Base-by-base conservation (phyloP, 2,888 invertebrate species). In the Embidobia sp. region DNA sequence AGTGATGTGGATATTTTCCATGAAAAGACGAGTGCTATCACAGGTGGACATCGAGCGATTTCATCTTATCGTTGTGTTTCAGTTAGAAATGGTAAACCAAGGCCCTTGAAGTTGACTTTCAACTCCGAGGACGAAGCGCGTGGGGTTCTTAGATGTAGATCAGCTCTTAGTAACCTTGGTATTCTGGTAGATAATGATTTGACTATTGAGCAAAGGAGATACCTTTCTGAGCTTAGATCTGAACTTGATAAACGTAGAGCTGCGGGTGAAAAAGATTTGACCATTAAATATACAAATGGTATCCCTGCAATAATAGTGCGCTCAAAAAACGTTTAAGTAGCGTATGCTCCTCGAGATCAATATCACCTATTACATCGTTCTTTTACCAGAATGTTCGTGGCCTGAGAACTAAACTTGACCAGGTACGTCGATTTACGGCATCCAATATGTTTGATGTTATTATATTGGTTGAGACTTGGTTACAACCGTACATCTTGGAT, bases 321-420 rank as follows among this genome's bases (percentile, higher is more conserved):
- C 11, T 33, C 33, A 33, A 33, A 33, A 33, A 33, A 33, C 33
- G 10, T 10, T 5, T 33, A 33, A 33, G 4, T 33, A n/a, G 33
- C 1, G 10, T 4, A 10, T 33, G 4, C 33, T 4, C 10, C 33
- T 26, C 26, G 6, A 33, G 5, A 5, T 1, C n/a, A n/a, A n/a
- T 33, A 0, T 8, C 4, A 7, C 33, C 5, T 33, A n/a, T n/a
- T n/a, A n/a, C n/a, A 7, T 10, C 33, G 10, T 1, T 33, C 10
- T 33, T 33, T 33, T 33, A 33, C 3, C 33, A 33, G 10, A 33
- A 33, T 33, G 10, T 33, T 33, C 33, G 33, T 33, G 33, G 33
- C 33, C n/a, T n/a, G n/a, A n/a, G n/a, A n/a, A n/a, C n/a, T n/a
- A n/a, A n/a, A n/a, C n/a, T n/a, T n/a, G n/a, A 33, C 3, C 33